A percentile compares a stretch with the other conserved stretches of the same genome.
These are phyloP conservation scores for Xiphophorus couchianus DNA, from an alignment of 2,113 vertebrate species.

Conservation along the genomic window DNA sequence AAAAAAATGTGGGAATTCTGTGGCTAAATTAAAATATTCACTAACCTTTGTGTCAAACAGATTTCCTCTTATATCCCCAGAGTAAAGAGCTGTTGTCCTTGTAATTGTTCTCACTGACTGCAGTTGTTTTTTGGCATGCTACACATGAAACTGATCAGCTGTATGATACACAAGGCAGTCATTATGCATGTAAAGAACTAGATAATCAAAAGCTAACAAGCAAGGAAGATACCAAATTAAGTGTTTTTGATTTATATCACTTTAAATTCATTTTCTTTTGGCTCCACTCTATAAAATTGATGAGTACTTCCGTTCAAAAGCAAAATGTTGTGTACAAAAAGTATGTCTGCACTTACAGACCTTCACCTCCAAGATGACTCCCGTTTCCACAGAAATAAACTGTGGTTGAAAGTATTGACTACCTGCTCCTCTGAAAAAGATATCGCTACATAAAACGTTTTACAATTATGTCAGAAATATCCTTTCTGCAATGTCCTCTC, in stretches of 20 bases:
- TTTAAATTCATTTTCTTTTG: not conserved
- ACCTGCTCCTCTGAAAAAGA: not conserved
- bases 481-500: constrained; percentile 13
- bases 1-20: not conserved
- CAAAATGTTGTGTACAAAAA: too few species aligned
- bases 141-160: not conserved
- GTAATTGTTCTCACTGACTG: too few species aligned
- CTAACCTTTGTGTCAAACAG: too few species aligned
- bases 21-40: too few species aligned
- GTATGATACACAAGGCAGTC: not conserved
- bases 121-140: too few species aligned
- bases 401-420: not conserved
- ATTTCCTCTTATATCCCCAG: too few species aligned
- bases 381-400: not conserved
- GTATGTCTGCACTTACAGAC: constrained; percentile 29
- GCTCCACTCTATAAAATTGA: not conserved
- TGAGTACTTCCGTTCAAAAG: not conserved
- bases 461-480: constrained; percentile 10
- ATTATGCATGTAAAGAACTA: not conserved
- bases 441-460: not conserved
- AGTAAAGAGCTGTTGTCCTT: too few species aligned
- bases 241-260: not conserved
- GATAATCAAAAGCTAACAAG: not conserved
- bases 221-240: not conserved
- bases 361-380: constrained; percentile 26